phyloP scores from a whole-genome alignment of 2,888 invertebrate genomes.

The Euclidia mi region DNA sequence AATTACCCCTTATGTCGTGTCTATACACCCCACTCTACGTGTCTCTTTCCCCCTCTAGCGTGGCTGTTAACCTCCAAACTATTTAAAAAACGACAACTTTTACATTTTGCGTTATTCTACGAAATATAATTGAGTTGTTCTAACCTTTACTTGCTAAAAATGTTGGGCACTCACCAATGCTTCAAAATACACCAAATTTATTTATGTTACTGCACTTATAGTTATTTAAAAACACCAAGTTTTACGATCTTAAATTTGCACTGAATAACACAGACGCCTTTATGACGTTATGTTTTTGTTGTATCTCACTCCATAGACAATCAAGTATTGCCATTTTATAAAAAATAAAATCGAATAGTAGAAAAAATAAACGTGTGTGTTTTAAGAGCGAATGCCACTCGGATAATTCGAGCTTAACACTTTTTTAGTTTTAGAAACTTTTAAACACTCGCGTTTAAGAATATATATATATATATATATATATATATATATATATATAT shows the following conservation, averaged over 20 bases:
- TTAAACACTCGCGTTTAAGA: no score
- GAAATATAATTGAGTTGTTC: neutral
- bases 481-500: no score
- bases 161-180: neutral
- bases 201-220: slow-evolving; percentile 1
- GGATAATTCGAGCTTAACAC: no score
- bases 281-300: slow-evolving; percentile 3
- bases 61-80: slow-evolving; percentile 6
- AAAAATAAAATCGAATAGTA: slow-evolving; percentile 4
- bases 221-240: neutral
- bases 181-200: slow-evolving; percentile 7
- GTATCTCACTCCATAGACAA: slow-evolving; percentile 7
- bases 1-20: slow-evolving; percentile 6
- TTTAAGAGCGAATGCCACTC: slow-evolving; percentile 4
- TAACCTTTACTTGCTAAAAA: slow-evolving; percentile 8
- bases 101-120: slow-evolving; percentile 6
- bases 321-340: slow-evolving; percentile 9
- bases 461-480: no score
- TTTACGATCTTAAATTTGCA: neutral
- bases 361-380: slow-evolving; percentile 4
- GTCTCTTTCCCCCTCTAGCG: slow-evolving; percentile 7
- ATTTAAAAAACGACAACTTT: slow-evolving; percentile 14
- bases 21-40: slow-evolving; percentile 7
- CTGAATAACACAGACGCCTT: neutral
- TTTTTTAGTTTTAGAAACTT: no score